Conservation (phyloP, 2,888 invertebrate genomes). For the Tenodera sinensis region DNA sequence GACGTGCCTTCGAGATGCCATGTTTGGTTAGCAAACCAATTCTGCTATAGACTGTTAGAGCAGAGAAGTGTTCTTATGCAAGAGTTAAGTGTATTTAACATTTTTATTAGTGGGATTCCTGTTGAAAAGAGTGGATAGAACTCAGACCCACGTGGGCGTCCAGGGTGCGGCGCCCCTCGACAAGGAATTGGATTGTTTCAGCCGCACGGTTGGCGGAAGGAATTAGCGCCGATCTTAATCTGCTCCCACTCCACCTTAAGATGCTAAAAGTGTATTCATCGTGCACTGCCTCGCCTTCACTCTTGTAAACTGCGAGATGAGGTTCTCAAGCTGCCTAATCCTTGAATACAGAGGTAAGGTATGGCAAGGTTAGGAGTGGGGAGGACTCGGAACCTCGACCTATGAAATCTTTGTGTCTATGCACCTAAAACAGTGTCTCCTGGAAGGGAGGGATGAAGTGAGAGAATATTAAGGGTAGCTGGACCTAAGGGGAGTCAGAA, state of each 20-base stretch:
- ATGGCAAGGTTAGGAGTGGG: no score
- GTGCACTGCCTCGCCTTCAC: background rate
- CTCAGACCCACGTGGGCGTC: background rate
- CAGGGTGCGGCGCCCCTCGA: background rate
- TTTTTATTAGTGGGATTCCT: background rate
- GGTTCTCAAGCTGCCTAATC: background rate
- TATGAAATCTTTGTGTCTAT: no score
- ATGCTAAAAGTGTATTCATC: constrained; percentile 3
- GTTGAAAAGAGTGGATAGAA: background rate
- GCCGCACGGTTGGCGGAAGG: constrained; percentile 10
- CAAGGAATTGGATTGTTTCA: background rate
- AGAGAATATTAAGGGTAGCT: no score
- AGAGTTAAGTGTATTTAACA: background rate
- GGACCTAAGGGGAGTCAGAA: no score
- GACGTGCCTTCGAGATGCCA: background rate
- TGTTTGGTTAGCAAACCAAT: background rate
- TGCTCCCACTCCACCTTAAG: background rate
- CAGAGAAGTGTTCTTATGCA: background rate
- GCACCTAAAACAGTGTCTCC: no score
- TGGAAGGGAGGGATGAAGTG: no score
- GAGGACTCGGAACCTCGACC: no score
- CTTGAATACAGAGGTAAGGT: background rate
- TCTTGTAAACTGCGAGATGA: background rate
- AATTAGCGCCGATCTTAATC: constrained; percentile 13
- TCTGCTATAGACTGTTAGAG: background rate